Evolutionary conservation across 1,140 invertebrate genomes (phyloP).

Genomic region (Mya arenaria): DNA sequence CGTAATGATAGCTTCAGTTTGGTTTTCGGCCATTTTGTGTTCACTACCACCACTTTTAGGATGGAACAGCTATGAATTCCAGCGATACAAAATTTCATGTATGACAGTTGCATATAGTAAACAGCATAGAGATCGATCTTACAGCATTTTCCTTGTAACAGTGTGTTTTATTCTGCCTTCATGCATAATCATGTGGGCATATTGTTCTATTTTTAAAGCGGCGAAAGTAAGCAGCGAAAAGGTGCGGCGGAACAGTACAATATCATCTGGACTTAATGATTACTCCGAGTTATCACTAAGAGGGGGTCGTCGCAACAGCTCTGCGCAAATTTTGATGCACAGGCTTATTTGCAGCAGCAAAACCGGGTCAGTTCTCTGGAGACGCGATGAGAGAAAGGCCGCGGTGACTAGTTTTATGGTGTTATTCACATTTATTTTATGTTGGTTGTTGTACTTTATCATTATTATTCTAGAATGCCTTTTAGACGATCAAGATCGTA

Average conservation of each 20-base stretch:
- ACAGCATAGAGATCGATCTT: slow-evolving; percentile 63
- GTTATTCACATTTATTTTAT: slow-evolving; percentile 83
- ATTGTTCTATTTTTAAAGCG: slow-evolving; percentile 87
- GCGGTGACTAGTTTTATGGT: slow-evolving; percentile 84
- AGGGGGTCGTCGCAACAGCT: slow-evolving; percentile 72
- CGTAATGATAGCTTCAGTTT: slow-evolving; percentile 86
- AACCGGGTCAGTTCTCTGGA: slow-evolving; percentile 68
- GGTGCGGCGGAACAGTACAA: slow-evolving; percentile 86
- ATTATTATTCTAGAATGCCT: slow-evolving; percentile 76
- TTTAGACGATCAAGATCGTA: slow-evolving; percentile 66
- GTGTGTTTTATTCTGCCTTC: slow-evolving; percentile 86
- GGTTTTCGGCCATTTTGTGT: slow-evolving; percentile 82
- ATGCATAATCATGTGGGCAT: slow-evolving; percentile 86
- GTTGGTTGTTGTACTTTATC: slow-evolving; percentile 84
- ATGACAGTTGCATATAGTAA: slow-evolving; percentile 71
- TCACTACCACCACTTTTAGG: slow-evolving; percentile 74
- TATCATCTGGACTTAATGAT: slow-evolving; percentile 62
- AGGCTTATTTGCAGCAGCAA: slow-evolving; percentile 73
- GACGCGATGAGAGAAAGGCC: slow-evolving; percentile 83
- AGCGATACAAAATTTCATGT: slow-evolving; percentile 74
- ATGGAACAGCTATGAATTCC: slow-evolving; percentile 76
- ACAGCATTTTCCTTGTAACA: slow-evolving; percentile 72
- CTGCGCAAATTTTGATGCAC: slow-evolving; percentile 66
- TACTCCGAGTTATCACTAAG: slow-evolving; percentile 64
- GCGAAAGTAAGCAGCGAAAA: slow-evolving; percentile 87